Base-by-base conservation (phyloP, 2,888 invertebrate species). In the Lapara coniferarum region DNA sequence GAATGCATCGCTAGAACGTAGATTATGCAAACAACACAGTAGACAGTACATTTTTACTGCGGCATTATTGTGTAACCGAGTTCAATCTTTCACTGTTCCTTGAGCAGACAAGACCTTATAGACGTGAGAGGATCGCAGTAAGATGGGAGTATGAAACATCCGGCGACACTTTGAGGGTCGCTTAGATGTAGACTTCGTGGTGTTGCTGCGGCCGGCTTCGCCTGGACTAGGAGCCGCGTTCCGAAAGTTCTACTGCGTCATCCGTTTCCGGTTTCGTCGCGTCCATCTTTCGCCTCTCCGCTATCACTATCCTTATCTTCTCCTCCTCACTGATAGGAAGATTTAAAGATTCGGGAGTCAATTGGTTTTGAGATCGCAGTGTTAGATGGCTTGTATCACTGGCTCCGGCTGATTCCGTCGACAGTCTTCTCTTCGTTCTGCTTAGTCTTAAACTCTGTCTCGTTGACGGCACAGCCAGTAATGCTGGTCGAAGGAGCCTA, bases 241-340 rank as follows among this genome's bases (percentile, higher is more conserved):
- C 93, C 57, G 89, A 81, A 71, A 93, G 83, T 80, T 93, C 93
- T 73, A 92, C 91, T 53, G 81, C 83, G 37, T 91, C 91, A 53
- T 88, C 89, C 57, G 85, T 77, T 71, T 90, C 91, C 7, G 89
- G 86, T 72, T 85, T 84, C n/a, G 82, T 70, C 49, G 94, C 89
- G 72, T 95, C 95, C 66, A 95, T 89, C 82, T 95, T 95, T 74
- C 95, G 87, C 74, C 95, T 89, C 83, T 95, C 95, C 12, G 94
- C 95, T 77, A 95, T 95, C 69, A 95, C 95, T 83, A 95, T 94
- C 81, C 95, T 94, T 74, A 95, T 95, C 75, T 94, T 95, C 75
- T 95, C 92, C 75, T 90, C 89, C 73, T 92, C 93, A 57, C 85
- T 93, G 69, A 92, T 88, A 10, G 85, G 83, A 57, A 85, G 82